These are phyloP conservation scores for Drosophila quadrilineata DNA, from an alignment of 1,140 invertebrate species.

Conservation along the genomic window DNA sequence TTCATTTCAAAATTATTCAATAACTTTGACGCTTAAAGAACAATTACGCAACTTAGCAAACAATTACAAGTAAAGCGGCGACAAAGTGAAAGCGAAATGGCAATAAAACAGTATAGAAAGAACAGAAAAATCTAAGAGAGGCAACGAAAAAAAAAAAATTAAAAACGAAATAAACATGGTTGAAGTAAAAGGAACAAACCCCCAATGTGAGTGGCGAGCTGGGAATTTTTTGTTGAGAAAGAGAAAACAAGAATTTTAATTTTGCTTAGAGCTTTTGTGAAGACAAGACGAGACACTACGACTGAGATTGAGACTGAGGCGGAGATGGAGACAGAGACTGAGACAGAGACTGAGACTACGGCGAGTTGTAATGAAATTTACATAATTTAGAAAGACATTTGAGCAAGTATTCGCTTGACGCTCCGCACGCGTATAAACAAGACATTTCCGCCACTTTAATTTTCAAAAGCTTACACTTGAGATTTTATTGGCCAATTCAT, in stretches of 20 bases:
- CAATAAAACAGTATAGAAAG: conserved; percentile 30
- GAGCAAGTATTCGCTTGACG: conserved; percentile 52
- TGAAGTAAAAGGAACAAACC: too few relatives aligned
- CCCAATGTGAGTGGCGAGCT: conserved; percentile 42
- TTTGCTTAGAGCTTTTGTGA: conserved; percentile 58
- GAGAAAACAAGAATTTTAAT: conserved; percentile 72
- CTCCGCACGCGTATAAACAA: conserved; percentile 69
- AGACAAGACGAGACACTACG: too few relatives aligned
- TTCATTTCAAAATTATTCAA: conserved; percentile 59
- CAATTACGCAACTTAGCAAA: conserved; percentile 70
- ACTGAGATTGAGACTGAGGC: too few relatives aligned
- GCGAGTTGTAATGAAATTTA: conserved; percentile 72
- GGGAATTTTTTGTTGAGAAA: conserved; percentile 43
- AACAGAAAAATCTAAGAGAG: neutral
- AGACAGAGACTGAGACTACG: too few relatives aligned
- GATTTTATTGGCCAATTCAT: conserved; percentile 80
- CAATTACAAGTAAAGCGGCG: conserved; percentile 58
- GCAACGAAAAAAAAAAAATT: neutral
- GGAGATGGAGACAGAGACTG: too few relatives aligned
- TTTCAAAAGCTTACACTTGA: conserved; percentile 79
- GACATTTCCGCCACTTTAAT: conserved; percentile 79
- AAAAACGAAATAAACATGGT: conserved; percentile 20
- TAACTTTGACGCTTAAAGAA: conserved; percentile 64
- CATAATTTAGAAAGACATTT: conserved; percentile 79
- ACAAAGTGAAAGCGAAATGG: conserved; percentile 54